Evolutionary conservation across 2,797 vertebrate species (phyloP).

Genomic region (Carduelis carduelis): DNA sequence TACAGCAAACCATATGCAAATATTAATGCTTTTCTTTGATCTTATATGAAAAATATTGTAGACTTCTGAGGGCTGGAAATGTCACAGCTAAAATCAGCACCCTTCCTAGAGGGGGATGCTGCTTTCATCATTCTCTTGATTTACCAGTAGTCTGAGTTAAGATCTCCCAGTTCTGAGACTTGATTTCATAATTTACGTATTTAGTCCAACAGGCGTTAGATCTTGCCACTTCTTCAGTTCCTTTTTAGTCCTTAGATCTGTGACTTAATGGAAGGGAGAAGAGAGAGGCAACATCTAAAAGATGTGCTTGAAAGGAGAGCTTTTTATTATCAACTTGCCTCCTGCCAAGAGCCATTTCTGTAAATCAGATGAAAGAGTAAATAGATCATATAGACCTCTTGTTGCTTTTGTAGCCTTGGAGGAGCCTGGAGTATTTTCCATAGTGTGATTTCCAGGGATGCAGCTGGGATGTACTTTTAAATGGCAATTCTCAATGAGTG

Average conservation of each 20-base stretch:
- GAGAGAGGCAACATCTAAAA: conserved; percentile 37
- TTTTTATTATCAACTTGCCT: conserved; percentile 39
- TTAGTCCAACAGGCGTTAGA: conserved; percentile 63
- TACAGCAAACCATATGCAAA: conserved; percentile 48
- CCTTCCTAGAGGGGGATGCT: conserved; percentile 36
- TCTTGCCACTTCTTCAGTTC: conserved; percentile 42
- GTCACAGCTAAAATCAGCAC: conserved; percentile 67
- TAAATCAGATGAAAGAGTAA: conserved; percentile 32
- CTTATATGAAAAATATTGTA: conserved; percentile 65
- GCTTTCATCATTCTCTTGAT: conserved; percentile 62
- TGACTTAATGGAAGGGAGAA: conserved; percentile 28
- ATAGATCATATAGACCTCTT: not conserved
- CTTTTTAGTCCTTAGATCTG: conserved; percentile 54
- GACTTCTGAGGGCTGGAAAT: conserved; percentile 67
- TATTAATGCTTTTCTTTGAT: conserved; percentile 65
- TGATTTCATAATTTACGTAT: conserved; percentile 68
- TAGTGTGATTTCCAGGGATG: not conserved
- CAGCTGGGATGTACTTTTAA: not conserved
- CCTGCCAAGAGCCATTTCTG: conserved; percentile 10
- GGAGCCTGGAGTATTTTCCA: not conserved
- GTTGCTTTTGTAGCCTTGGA: not conserved
- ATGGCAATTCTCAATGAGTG: not conserved
- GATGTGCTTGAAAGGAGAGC: conserved; percentile 21
- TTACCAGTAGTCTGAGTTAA: conserved; percentile 59
- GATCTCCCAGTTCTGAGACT: conserved; percentile 44